A percentile compares a stretch with the other conserved stretches of the same genome.
Conservation (phyloP, 2,113 vertebrate species). For the Mohoua ochrocephala region DNA sequence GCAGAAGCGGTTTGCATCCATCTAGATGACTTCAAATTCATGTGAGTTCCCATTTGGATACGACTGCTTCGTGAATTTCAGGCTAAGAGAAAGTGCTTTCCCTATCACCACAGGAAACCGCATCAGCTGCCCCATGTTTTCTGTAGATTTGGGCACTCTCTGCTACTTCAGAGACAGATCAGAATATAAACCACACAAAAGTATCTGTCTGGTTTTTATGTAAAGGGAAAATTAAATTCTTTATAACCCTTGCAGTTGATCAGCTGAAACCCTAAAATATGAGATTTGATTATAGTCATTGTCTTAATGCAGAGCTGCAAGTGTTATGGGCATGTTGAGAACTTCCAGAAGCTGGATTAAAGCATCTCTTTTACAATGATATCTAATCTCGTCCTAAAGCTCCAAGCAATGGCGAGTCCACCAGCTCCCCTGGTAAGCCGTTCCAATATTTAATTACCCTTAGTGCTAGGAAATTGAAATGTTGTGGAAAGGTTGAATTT, state of each 20-base stretch:
- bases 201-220: neutral
- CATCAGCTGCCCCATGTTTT: neutral
- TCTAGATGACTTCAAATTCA: neutral
- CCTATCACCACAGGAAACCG: neutral
- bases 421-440: conserved; percentile 66
- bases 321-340: conserved; percentile 65
- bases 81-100: neutral
- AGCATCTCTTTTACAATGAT: conserved; percentile 69
- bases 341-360: conserved; percentile 69
- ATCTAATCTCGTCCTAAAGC: conserved; percentile 67
- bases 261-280: conserved; percentile 53
- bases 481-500: conserved; percentile 41
- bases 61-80: neutral
- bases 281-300: conserved; percentile 67
- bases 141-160: neutral
- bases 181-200: neutral
- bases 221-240: neutral
- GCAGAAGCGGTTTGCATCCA: neutral
- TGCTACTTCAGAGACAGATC: conserved; percentile 19
- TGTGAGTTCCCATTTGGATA: neutral
- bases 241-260: conserved; percentile 50
- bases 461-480: conserved; percentile 55
- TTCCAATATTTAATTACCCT: conserved; percentile 67
- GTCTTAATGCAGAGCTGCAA: conserved; percentile 66
- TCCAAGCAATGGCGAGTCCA: conserved; percentile 68